Base-by-base conservation (phyloP, 2,113 vertebrate species). In the Pristiophorus japonicus region DNA sequence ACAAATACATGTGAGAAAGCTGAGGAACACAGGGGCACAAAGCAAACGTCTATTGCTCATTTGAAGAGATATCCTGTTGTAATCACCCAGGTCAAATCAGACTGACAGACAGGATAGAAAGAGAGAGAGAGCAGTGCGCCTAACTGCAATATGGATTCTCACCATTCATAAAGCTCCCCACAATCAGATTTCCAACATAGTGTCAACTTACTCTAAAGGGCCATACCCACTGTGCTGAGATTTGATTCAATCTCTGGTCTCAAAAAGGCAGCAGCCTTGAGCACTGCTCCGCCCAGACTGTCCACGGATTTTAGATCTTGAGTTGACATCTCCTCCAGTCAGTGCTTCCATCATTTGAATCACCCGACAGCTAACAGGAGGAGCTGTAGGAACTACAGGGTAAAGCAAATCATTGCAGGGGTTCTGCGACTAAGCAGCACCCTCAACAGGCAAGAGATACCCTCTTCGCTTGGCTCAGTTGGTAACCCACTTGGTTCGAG, bases 1-100 rank as follows among this genome's bases (percentile, higher is more conserved):
- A 90, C 59, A 95, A 95, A 87, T 42, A 70, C 42, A 85, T 51
- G n/a, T 90, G 95, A 84, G 85, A 65, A 63, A 59, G 93, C 93
- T 7, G 27, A 70, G 93, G 66, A 94, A 70, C 65, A 94, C 11
- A 94, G 47, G 65, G 65, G 85, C 87, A 90, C 51, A 73, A 94
- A 22, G 24, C 42, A 94, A 94, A 94, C 59, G 67, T 30, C 70
- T 24, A 81, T 63, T 63, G 88, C 88, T 34, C 20, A 38, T 92
- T 92, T 92, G 88, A 92, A 92, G 88, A 94, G 93, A 94, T 94
- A 94, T 70, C 47, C 93, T 94, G 93, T 70, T 70, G 42, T 70
- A 67, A 94, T 27, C 42, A 94, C 93, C 42, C 66, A 94, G 63
- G 45, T 27, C 42, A 47, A 47, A 27, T 70, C 20, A 70, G 88